Evolutionary conservation across 2,888 invertebrate genomes (phyloP).

Genomic region (Branchellion lobata): DNA sequence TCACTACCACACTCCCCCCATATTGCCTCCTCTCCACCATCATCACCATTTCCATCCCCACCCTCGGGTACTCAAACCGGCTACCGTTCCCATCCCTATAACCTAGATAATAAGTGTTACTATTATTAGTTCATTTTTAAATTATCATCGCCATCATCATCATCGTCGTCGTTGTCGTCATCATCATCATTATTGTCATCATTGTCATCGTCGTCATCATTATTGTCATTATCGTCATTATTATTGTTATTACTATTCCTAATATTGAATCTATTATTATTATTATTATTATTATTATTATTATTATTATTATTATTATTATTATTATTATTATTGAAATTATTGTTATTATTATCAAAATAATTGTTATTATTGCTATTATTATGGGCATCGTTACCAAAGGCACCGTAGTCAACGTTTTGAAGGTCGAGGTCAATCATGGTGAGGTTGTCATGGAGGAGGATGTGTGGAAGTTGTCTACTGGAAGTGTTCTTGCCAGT

Average conservation of each 20-base stretch:
- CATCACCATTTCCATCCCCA: conserved; percentile 7
- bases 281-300: too few species aligned
- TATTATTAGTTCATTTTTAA: too few species aligned
- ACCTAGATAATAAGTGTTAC: background rate
- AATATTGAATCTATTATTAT: too few species aligned
- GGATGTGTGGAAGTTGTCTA: too few species aligned
- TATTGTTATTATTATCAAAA: background rate
- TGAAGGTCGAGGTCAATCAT: too few species aligned
- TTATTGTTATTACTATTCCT: background rate
- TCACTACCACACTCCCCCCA: background rate
- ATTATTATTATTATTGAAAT: background rate
- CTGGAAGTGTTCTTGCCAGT: too few species aligned
- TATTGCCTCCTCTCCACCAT: background rate
- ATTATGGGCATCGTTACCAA: background rate
- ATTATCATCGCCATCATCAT: background rate
- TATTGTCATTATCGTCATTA: background rate
- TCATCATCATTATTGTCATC: conserved; percentile 1
- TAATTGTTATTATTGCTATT: background rate
- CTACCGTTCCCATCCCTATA: too few species aligned
- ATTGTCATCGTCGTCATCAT: background rate
- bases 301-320: too few species aligned
- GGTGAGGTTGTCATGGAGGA: too few species aligned
- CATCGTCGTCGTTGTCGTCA: background rate
- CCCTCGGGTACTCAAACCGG: conserved; percentile 7
- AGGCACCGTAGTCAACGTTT: background rate